These are phyloP conservation scores for Sula dactylatra DNA, from an alignment of 2,113 vertebrate genomes.

Conservation along the genomic window DNA sequence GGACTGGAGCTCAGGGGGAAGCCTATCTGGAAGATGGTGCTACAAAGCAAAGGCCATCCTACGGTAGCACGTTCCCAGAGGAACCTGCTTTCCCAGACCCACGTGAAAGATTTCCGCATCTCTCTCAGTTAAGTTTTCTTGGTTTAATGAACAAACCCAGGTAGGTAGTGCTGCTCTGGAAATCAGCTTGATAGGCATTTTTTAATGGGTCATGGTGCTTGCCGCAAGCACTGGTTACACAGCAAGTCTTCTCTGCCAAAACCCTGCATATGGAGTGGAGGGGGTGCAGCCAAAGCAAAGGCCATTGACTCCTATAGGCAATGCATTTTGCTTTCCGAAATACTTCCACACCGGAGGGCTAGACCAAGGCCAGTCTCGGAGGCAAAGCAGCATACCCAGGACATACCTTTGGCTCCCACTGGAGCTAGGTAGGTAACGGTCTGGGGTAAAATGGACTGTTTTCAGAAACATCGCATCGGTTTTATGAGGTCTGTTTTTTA, in stretches of 20 bases:
- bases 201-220: background rate
- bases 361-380: background rate
- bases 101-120: background rate
- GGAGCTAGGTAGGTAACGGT: rapidly evolving
- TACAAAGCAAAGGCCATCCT: background rate
- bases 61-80: background rate
- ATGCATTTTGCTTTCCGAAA: background rate
- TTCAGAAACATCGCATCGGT: rapidly evolving
- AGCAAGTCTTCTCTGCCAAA: background rate
- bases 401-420: background rate
- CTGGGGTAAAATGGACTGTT: background rate
- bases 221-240: background rate
- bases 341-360: background rate
- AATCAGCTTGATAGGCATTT: background rate
- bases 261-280: background rate
- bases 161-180: background rate
- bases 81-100: background rate
- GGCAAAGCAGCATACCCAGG: background rate
- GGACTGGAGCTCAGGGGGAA: rapidly evolving
- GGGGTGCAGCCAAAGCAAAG: background rate
- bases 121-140: background rate
- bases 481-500: background rate
- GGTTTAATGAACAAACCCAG: background rate
- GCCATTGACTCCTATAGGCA: background rate
- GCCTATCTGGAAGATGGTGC: background rate